Conservation (phyloP, 2,797 vertebrate species). For the Eidolon dupreanum region DNA sequence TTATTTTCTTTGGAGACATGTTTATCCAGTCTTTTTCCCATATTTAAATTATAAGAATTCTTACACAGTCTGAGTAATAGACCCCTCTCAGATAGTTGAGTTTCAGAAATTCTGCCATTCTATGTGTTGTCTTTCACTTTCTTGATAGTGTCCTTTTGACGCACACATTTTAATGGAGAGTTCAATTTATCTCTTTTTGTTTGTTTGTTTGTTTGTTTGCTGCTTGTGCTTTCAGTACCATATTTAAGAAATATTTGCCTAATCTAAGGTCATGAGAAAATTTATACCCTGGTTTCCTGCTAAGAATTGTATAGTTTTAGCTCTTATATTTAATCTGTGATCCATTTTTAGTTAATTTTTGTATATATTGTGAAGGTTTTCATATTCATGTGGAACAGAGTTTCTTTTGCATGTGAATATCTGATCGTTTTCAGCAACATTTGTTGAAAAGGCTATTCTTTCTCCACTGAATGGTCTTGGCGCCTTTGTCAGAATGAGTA, state of each 20-base stretch:
- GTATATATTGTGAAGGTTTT: not conserved
- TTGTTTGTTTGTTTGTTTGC: not conserved
- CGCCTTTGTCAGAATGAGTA: not conserved
- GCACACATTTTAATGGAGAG: not conserved
- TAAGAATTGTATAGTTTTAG: not conserved
- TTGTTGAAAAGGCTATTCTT: constrained; percentile 1
- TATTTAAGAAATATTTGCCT: not conserved
- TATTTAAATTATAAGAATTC: not conserved
- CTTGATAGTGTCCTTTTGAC: not conserved
- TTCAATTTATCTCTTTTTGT: not conserved
- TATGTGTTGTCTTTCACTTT: not conserved
- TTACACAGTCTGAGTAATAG: not conserved
- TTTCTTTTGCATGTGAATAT: not conserved
- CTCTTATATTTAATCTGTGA: not conserved
- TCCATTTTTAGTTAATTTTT: constrained; percentile 1
- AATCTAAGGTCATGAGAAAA: not conserved
- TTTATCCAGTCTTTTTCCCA: not conserved
- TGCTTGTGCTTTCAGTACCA: not conserved
- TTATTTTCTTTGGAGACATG: not conserved
- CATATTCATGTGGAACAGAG: not conserved
- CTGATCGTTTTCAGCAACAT: not conserved
- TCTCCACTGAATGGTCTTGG: not conserved
- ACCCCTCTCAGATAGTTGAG: not conserved
- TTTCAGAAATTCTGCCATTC: not conserved
- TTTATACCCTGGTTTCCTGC: not conserved